Evolutionary conservation across 2,113 vertebrate genomes (phyloP).

Genomic region (Tyto alba): DNA sequence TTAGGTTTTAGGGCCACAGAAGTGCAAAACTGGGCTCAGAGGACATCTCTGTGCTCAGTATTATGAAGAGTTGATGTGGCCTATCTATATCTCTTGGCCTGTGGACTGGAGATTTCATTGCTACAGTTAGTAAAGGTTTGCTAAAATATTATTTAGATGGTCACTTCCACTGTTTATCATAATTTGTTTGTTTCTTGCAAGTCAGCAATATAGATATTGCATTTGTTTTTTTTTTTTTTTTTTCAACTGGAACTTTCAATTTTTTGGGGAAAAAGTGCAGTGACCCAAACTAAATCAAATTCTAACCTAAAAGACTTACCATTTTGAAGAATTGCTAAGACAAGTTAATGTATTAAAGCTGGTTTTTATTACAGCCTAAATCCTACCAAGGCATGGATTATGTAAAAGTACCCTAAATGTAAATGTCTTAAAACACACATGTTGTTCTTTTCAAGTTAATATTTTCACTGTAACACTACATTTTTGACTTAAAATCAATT

Average conservation of each 20-base stretch:
- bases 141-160: neutral
- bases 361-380: neutral
- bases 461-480: neutral
- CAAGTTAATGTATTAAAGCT: neutral
- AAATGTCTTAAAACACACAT: neutral
- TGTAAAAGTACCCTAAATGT: neutral
- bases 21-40: neutral
- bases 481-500: neutral
- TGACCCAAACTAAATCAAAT: neutral
- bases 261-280: neutral
- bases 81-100: neutral
- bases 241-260: neutral
- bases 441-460: neutral
- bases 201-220: neutral
- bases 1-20: neutral
- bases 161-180: neutral
- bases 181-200: neutral
- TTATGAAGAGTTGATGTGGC: neutral
- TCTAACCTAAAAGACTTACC: neutral
- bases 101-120: neutral
- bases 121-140: neutral
- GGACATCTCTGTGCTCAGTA: neutral
- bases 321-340: neutral
- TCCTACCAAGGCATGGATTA: neutral
- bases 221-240: no score